phyloP scores from a whole-genome alignment of 2,797 vertebrate species.

The Eidolon dupreanum region DNA sequence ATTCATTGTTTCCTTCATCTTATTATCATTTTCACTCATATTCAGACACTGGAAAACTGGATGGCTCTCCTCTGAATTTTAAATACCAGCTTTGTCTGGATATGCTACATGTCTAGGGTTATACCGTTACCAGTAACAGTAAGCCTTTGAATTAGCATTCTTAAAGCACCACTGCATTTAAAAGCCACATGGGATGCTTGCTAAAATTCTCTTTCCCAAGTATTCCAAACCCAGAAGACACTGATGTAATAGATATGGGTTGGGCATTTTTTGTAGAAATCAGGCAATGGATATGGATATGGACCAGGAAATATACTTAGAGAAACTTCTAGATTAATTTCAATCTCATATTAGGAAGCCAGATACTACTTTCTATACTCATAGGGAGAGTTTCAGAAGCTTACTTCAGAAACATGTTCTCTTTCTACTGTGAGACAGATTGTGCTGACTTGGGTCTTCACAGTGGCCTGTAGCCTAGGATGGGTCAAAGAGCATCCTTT shows the following conservation, averaged over 20 bases:
- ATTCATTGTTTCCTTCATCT: background rate
- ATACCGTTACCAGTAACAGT: background rate
- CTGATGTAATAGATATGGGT: background rate
- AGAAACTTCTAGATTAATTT: background rate
- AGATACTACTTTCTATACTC: background rate
- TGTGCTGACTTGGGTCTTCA: background rate
- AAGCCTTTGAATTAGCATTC: slow-evolving; percentile 13
- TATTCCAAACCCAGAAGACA: background rate
- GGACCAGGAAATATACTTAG: background rate
- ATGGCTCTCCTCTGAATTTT: background rate
- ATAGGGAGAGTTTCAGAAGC: background rate
- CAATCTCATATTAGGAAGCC: background rate
- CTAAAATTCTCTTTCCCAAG: background rate
- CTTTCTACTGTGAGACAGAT: background rate
- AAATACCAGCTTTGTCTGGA: background rate
- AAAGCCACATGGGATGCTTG: background rate
- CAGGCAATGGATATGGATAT: background rate
- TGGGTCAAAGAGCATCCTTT: background rate
- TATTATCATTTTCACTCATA: background rate
- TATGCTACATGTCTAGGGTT: background rate
- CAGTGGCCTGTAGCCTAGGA: background rate
- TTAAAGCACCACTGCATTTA: background rate
- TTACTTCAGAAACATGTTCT: background rate
- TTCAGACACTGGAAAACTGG: background rate
- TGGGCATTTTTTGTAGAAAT: background rate